Evolutionary conservation across 1,140 invertebrate genomes (phyloP).

Genomic region (Hermatobates lingyangjiaoensis): DNA sequence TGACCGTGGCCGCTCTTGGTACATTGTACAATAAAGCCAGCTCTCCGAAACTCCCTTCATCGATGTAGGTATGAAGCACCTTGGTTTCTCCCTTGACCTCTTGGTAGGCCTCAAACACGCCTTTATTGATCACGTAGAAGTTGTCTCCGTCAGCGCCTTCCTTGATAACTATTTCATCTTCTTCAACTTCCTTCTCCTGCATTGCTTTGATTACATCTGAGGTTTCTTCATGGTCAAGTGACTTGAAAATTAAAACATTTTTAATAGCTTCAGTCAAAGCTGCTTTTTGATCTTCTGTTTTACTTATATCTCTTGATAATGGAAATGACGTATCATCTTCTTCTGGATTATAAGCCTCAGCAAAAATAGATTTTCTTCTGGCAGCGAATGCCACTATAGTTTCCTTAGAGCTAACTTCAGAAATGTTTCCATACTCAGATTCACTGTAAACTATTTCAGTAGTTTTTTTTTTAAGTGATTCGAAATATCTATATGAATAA

Average conservation of each 20-base stretch:
- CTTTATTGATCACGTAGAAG: slow-evolving; percentile 92
- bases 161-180: slow-evolving; percentile 34
- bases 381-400: not conserved
- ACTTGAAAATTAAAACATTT: not conserved
- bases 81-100: slow-evolving; percentile 28
- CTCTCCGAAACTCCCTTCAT: slow-evolving; percentile 85
- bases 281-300: not conserved
- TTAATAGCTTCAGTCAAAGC: not conserved
- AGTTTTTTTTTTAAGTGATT: not conserved
- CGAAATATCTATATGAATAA: not conserved
- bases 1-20: slow-evolving; percentile 78
- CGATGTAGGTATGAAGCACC: slow-evolving; percentile 73
- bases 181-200: slow-evolving; percentile 33
- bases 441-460: not conserved
- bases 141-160: slow-evolving; percentile 37
- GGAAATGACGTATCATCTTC: not conserved
- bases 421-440: not conserved
- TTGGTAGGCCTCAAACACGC: slow-evolving; percentile 75
- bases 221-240: not conserved
- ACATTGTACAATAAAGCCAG: slow-evolving; percentile 92
- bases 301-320: not conserved
- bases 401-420: not conserved
- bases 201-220: slow-evolving; percentile 36
- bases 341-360: not conserved
- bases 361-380: not conserved